A percentile compares a stretch with the other conserved stretches of the same genome.
Evolutionary conservation across 2,797 vertebrate genomes (phyloP).

Genomic region (Sus cebifrons): DNA sequence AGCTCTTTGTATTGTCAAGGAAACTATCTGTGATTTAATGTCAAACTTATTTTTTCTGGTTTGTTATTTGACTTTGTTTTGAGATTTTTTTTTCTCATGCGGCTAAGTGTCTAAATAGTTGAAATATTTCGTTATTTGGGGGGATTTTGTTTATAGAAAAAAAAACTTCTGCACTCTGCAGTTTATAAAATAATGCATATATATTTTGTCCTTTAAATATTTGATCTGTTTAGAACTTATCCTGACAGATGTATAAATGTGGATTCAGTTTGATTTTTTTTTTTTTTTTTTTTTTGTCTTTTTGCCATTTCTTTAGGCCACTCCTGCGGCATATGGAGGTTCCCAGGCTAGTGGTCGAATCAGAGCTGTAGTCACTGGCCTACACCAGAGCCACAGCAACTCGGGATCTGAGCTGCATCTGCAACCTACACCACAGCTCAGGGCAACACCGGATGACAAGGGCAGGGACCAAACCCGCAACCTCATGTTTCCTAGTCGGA

Average conservation of each 20-base stretch:
- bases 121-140: neutral
- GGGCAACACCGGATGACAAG: too few species aligned
- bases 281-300: too few species aligned
- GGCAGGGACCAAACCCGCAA: too few species aligned
- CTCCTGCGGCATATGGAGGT: too few species aligned
- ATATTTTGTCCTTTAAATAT: conserved; percentile 58
- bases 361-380: too few species aligned
- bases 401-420: too few species aligned
- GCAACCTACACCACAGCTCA: too few species aligned
- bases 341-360: too few species aligned
- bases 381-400: too few species aligned
- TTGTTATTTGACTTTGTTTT: conserved; percentile 56
- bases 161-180: neutral
- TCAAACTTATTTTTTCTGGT: conserved; percentile 22
- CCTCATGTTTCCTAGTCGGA: too few species aligned
- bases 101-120: neutral
- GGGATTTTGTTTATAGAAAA: neutral
- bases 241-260: neutral
- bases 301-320: too few species aligned
- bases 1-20: neutral
- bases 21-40: conserved; percentile 42
- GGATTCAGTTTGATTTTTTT: neutral
- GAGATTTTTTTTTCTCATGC: neutral
- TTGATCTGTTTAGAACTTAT: conserved; percentile 50
- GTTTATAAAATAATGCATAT: neutral